Evolutionary conservation across 2,888 invertebrate species (phyloP).

Genomic region (Drosophila phalerata): DNA sequence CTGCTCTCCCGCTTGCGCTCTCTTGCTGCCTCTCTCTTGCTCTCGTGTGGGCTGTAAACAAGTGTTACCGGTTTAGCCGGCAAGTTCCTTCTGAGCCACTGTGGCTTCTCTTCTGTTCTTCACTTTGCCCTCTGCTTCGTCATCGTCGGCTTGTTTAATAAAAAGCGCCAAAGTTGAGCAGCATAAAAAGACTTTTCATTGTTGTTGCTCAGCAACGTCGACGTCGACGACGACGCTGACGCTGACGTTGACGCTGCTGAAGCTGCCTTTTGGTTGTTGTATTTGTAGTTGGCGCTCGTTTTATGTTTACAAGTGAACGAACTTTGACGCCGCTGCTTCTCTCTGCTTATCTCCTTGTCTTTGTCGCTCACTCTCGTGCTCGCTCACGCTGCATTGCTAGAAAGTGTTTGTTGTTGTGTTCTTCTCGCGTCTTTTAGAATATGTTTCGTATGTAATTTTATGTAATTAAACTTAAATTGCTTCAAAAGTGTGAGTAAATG

Average conservation of each 20-base stretch:
- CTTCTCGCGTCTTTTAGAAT: slow-evolving; percentile 48
- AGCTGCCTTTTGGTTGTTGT: slow-evolving; percentile 42
- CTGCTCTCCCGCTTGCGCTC: slow-evolving; percentile 12
- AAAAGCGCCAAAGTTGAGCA: slow-evolving; percentile 75
- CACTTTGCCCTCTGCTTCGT: slow-evolving; percentile 28
- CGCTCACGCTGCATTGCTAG: slow-evolving; percentile 26
- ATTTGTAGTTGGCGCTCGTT: slow-evolving; percentile 57
- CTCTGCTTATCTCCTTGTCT: slow-evolving; percentile 15
- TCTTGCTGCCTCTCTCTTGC: slow-evolving; percentile 15
- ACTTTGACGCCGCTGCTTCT: slow-evolving; percentile 66
- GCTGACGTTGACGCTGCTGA: slow-evolving; percentile 20
- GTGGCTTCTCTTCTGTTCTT: slow-evolving; percentile 32
- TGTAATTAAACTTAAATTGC: slow-evolving; percentile 68
- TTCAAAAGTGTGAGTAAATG: slow-evolving; percentile 33
- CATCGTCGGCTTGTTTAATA: slow-evolving; percentile 73
- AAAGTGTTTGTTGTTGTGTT: slow-evolving; percentile 55
- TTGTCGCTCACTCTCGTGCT: background rate
- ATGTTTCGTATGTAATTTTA: slow-evolving; percentile 64
- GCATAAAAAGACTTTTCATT: slow-evolving; percentile 64
- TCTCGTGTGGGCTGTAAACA: slow-evolving; percentile 62
- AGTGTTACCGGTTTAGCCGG: slow-evolving; percentile 78
- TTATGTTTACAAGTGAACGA: slow-evolving; percentile 78
- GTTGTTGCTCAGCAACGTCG: slow-evolving; percentile 58
- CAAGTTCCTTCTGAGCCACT: slow-evolving; percentile 57
- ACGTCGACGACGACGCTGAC: slow-evolving; percentile 23